Conservation (phyloP, 2,113 vertebrate genomes). For the Pogonocichla stellata region DNA sequence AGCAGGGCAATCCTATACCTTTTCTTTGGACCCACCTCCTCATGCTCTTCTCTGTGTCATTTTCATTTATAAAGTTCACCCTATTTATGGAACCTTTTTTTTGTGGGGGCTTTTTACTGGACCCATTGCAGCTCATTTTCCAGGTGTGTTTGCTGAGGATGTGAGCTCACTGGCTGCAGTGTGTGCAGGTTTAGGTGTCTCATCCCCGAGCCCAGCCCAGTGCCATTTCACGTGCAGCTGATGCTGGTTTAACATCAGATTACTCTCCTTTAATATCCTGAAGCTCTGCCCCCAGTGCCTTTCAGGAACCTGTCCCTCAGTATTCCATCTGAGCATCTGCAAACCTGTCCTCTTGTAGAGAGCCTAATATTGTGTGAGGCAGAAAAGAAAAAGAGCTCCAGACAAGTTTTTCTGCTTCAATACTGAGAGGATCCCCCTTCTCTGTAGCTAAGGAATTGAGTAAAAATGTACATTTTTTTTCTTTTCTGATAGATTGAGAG, state of each 20-base stretch:
- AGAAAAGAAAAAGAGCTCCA: neutral
- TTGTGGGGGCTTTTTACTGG: rapidly evolving
- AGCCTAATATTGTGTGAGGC: neutral
- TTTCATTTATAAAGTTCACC: neutral
- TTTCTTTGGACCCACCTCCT: neutral
- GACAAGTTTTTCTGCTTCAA: neutral
- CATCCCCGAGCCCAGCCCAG: neutral
- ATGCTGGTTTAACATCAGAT: neutral
- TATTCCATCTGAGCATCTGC: neutral
- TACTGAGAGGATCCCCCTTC: neutral
- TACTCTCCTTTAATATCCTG: neutral
- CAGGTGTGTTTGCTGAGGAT: neutral
- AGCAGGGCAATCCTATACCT: neutral
- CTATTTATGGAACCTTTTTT: neutral
- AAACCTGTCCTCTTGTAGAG: neutral
- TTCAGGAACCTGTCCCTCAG: neutral
- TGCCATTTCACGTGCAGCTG: neutral
- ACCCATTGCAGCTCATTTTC: neutral
- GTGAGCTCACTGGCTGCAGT: rapidly evolving
- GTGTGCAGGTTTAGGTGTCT: neutral
- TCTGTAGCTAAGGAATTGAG: neutral
- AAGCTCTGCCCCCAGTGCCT: neutral
- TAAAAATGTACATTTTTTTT: neutral
- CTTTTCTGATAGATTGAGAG: neutral
- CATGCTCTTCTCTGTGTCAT: neutral